phyloP scores from a whole-genome alignment of 2,113 vertebrate genomes.

The Poeciliopsis prolifica region DNA sequence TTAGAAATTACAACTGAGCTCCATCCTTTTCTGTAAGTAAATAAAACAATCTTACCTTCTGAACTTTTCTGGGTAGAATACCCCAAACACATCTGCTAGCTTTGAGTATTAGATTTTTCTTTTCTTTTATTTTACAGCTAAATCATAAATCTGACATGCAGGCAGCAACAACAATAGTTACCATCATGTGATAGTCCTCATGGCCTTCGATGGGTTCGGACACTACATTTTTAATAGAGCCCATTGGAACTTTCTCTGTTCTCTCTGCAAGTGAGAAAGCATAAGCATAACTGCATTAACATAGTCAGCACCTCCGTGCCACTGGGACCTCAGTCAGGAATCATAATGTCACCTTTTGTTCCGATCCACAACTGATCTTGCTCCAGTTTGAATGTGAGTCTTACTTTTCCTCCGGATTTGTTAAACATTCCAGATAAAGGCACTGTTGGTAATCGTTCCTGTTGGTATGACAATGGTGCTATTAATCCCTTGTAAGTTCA shows the following conservation, averaged over 20 bases:
- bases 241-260: conserved; percentile 99
- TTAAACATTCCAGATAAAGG: conserved; percentile 98
- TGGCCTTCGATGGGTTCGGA: conserved; percentile 98
- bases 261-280: conserved; percentile 83
- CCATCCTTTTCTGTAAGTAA: not conserved
- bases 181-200: conserved; percentile 99
- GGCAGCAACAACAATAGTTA: conserved; percentile 55
- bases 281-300: conserved; percentile 2
- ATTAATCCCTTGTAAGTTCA: not conserved
- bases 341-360: conserved; percentile 90
- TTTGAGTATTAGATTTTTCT: not conserved
- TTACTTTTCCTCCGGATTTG: conserved; percentile 97
- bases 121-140: not conserved
- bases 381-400: conserved; percentile 98
- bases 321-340: not conserved
- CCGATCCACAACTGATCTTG: conserved; percentile 99
- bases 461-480: conserved; percentile 14
- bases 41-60: not conserved
- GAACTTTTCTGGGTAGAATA: not conserved
- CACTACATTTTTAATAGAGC: conserved; percentile 99
- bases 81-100: not conserved
- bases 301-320: conserved; percentile 1
- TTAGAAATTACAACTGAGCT: not conserved
- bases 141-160: not conserved
- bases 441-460: conserved; percentile 97